phyloP scores from a whole-genome alignment of 2,888 invertebrate genomes.

The Choristoneura rosaceana region DNA sequence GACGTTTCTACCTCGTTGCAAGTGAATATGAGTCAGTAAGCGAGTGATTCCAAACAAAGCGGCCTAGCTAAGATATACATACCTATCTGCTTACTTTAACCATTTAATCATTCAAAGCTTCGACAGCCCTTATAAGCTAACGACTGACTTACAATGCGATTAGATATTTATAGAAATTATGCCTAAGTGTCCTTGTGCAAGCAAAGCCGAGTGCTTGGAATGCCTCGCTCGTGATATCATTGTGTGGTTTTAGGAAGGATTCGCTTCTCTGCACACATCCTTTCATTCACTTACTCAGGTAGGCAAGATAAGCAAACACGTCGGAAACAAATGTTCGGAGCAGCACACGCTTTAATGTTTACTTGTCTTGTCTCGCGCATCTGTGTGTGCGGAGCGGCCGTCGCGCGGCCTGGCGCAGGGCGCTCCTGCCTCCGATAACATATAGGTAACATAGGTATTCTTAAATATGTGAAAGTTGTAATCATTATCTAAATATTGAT shows the following conservation, averaged over 20 bases:
- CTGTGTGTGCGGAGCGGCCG: constrained; percentile 2
- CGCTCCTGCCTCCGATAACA: not conserved
- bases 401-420: not conserved
- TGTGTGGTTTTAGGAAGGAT: constrained; percentile 41
- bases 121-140: constrained; percentile 1
- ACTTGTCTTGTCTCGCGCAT: not conserved
- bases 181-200: constrained; percentile 47
- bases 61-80: not conserved
- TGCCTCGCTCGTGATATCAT: constrained; percentile 50
- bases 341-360: constrained; percentile 12
- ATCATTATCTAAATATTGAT: too few species aligned
- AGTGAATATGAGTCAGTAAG: too few species aligned
- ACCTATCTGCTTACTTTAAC: not conserved
- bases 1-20: too few species aligned
- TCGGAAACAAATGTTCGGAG: constrained; percentile 2
- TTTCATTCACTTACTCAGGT: constrained; percentile 53
- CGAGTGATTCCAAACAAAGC: constrained; percentile 8
- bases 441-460: too few species aligned
- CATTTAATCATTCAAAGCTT: not conserved
- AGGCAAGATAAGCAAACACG: constrained; percentile 41
- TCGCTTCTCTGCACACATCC: constrained; percentile 46
- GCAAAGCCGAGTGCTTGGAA: constrained; percentile 48
- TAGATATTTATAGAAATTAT: constrained; percentile 20
- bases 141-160: constrained; percentile 22
- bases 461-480: too few species aligned